Percentiles rank a stretch among this genome's conserved stretches.
Conservation (phyloP, 2,888 invertebrate genomes). For the Meandrusa payeni region DNA sequence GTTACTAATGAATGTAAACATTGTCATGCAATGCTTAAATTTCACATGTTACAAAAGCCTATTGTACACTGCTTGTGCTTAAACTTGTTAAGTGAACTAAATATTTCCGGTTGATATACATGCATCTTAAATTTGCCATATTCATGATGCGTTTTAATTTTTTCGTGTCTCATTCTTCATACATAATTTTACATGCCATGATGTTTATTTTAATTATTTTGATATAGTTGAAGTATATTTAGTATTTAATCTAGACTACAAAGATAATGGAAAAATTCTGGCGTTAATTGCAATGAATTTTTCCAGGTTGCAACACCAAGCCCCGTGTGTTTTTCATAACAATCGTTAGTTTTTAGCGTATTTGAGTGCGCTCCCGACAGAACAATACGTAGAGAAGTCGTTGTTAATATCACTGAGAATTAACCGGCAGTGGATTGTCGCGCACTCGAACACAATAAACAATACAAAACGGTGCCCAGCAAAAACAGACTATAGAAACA, state of each 20-base stretch:
- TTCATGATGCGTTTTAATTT: too few relatives aligned
- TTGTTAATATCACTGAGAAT: slow-evolving; percentile 72
- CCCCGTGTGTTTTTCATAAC: slow-evolving; percentile 58
- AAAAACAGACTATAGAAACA: slow-evolving; percentile 77
- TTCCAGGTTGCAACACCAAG: slow-evolving; percentile 42
- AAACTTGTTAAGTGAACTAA: too few relatives aligned
- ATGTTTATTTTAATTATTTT: too few relatives aligned
- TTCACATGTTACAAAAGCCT: slow-evolving; percentile 1
- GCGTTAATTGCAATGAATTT: not conserved
- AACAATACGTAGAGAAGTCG: slow-evolving; percentile 64
- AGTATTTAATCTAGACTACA: too few relatives aligned
- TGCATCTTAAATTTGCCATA: too few relatives aligned
- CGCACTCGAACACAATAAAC: slow-evolving; percentile 70
- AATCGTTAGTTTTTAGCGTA: slow-evolving; percentile 70
- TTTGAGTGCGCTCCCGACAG: slow-evolving; percentile 56
- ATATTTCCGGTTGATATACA: too few relatives aligned
- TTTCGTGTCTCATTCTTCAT: too few relatives aligned
- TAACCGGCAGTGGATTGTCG: slow-evolving; percentile 77
- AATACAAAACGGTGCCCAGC: slow-evolving; percentile 73
- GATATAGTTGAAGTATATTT: too few relatives aligned
- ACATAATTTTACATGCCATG: too few relatives aligned
- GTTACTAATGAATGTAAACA: slow-evolving; percentile 8
- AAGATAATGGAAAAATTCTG: too few relatives aligned
- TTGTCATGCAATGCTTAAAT: slow-evolving; percentile 14
- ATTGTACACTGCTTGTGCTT: not conserved